phyloP scores from a whole-genome alignment of 2,888 invertebrate genomes.

The Lasioglossum figueresi region DNA sequence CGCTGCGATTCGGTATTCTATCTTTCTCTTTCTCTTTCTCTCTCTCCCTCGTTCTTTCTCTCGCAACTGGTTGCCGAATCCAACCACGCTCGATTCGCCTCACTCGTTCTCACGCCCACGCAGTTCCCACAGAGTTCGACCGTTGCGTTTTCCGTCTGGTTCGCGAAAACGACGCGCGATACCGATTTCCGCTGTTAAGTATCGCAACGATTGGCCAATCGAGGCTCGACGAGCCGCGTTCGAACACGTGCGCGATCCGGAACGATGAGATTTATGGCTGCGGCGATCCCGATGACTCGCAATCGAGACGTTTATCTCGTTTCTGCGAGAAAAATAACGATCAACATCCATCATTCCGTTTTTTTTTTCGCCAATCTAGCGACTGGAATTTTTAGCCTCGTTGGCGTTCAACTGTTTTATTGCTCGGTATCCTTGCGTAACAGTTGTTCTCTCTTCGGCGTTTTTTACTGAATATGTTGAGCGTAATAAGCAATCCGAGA shows the following conservation, averaged over 20 bases:
- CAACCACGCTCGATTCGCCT: background rate
- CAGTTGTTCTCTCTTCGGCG: background rate
- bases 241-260: constrained; percentile 50
- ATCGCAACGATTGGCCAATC: constrained; percentile 47
- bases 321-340: background rate
- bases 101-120: constrained; percentile 34
- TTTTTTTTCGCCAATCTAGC: background rate
- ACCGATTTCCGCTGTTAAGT: constrained; percentile 57
- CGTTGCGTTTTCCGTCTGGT: background rate
- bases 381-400: background rate
- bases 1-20: constrained; percentile 1
- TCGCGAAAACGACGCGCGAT: constrained; percentile 17
- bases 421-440: background rate
- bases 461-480: no score
- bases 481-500: no score
- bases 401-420: background rate
- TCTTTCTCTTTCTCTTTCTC: background rate
- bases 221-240: constrained; percentile 23
- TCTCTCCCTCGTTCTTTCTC: background rate
- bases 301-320: background rate
- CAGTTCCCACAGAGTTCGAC: background rate
- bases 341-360: background rate
- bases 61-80: background rate
- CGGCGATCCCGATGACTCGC: background rate
- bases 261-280: constrained; percentile 49